Percentiles rank a stretch among this genome's conserved stretches.
These are phyloP conservation scores for Epinephelus fuscoguttatus DNA, from an alignment of 2,113 vertebrate species.

Conservation along the genomic window DNA sequence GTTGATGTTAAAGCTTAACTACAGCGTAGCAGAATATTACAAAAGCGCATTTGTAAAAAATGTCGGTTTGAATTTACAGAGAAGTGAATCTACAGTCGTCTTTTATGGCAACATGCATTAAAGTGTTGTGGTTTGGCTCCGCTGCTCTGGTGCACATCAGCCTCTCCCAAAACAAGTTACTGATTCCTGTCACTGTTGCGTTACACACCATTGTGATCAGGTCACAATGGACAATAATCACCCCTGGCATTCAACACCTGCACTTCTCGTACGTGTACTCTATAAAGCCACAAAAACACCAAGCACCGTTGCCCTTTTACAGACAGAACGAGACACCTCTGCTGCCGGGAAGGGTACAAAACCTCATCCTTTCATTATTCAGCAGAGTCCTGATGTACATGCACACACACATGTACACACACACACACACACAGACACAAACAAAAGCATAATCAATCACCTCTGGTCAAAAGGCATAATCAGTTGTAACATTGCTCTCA, in stretches of 20 bases:
- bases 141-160: not conserved
- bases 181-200: too few relatives aligned
- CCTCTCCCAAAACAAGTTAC: too few relatives aligned
- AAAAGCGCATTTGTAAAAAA: too few relatives aligned
- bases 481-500: constrained; percentile 15
- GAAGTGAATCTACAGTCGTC: not conserved
- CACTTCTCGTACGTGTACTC: constrained; percentile 4
- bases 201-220: not conserved
- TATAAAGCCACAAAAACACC: constrained; percentile 18
- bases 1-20: not conserved
- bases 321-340: constrained; percentile 47
- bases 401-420: constrained; percentile 8
- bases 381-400: constrained; percentile 40
- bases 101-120: not conserved
- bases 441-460: constrained; percentile 59
- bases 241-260: constrained; percentile 39
- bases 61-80: not conserved
- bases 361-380: constrained; percentile 65
- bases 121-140: not conserved
- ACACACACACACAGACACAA: constrained; percentile 27
- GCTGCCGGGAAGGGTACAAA: constrained; percentile 52
- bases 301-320: constrained; percentile 16
- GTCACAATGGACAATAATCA: constrained; percentile 38
- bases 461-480: constrained; percentile 38
- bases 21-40: not conserved